Conservation (phyloP, 2,888 invertebrate species). For the Argynnis bischoffii region DNA sequence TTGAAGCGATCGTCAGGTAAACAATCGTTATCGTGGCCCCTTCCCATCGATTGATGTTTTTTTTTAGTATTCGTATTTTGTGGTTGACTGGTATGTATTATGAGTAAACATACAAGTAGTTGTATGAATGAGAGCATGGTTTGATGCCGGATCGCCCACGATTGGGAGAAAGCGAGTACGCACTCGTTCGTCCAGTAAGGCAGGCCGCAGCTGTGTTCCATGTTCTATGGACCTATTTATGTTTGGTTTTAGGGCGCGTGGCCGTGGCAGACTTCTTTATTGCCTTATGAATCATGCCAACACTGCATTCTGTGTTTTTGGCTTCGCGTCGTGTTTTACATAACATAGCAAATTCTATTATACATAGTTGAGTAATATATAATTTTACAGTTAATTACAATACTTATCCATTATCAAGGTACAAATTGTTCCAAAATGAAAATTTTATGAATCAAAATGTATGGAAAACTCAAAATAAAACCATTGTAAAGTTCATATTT, state of each 20-base stretch:
- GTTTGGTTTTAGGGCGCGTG: constrained; percentile 29
- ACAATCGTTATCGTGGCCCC: constrained; percentile 68
- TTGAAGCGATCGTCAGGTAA: constrained; percentile 75
- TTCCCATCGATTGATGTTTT: constrained; percentile 59
- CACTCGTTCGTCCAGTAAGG: constrained; percentile 32
- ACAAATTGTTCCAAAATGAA: no score
- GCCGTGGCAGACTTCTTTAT: constrained; percentile 33
- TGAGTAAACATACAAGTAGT: constrained; percentile 52
- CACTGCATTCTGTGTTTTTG: constrained; percentile 18
- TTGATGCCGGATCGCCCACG: constrained; percentile 59
- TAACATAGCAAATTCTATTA: background rate
- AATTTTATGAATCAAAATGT: no score
- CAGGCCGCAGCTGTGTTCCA: constrained; percentile 35
- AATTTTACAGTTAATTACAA: no score
- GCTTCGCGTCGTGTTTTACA: constrained; percentile 14
- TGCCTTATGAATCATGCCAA: constrained; percentile 34
- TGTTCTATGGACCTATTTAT: constrained; percentile 29
- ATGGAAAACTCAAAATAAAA: no score
- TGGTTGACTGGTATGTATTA: constrained; percentile 16
- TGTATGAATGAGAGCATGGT: constrained; percentile 60
- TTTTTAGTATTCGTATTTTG: constrained; percentile 23
- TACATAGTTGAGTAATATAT: no score
- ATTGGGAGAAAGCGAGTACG: constrained; percentile 34
- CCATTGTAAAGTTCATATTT: no score
- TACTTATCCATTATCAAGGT: no score